Conservation (phyloP, 2,888 invertebrate species). For the Chesias legatella region DNA sequence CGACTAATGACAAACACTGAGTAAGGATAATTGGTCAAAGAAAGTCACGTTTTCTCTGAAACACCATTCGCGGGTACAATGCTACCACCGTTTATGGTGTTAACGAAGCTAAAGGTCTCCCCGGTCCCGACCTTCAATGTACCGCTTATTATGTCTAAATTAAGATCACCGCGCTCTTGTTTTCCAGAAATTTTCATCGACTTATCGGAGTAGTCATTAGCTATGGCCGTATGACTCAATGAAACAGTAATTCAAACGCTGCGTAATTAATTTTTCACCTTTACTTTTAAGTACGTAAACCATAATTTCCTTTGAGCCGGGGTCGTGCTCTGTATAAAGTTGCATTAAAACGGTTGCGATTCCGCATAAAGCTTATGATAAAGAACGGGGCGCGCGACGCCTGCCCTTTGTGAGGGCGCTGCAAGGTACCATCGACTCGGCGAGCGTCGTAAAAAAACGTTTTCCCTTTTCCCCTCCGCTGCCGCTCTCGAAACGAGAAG, state of each 20-base stretch:
- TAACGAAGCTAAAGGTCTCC: constrained; percentile 59
- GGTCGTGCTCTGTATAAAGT: constrained; percentile 49
- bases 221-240: constrained; percentile 9
- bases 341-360: constrained; percentile 57
- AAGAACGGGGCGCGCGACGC: constrained; percentile 46
- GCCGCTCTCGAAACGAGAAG: constrained; percentile 50
- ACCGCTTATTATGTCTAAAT: constrained; percentile 54
- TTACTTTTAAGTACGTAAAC: constrained; percentile 46
- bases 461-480: constrained; percentile 42
- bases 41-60: constrained; percentile 61
- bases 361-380: constrained; percentile 58
- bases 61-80: constrained; percentile 54
- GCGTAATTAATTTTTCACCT: constrained; percentile 33
- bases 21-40: constrained; percentile 52
- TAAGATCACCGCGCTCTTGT: constrained; percentile 37
- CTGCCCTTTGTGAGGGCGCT: constrained; percentile 53
- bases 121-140: constrained; percentile 45
- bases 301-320: constrained; percentile 51
- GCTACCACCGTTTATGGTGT: constrained; percentile 59
- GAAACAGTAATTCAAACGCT: constrained; percentile 13
- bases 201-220: constrained; percentile 16
- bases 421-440: constrained; percentile 45
- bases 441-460: constrained; percentile 67
- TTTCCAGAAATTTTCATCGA: constrained; percentile 29
- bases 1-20: constrained; percentile 40